Percentiles rank a stretch among this genome's conserved stretches.
Conservation (phyloP, 2,113 vertebrate species). For the Cichladusa arquata region DNA sequence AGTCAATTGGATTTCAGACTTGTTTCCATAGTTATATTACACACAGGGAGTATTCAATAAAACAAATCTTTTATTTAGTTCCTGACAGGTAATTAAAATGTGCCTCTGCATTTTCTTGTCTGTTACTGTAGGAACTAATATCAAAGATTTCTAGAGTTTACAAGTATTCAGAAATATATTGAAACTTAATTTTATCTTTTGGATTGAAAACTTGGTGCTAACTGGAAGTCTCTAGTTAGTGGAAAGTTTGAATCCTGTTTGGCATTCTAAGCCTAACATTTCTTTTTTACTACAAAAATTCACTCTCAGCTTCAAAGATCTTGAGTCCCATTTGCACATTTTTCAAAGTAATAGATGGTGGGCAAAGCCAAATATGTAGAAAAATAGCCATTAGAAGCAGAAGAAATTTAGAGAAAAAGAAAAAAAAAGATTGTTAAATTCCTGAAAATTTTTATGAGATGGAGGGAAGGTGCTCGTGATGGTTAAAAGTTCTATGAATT, state of each 20-base stretch:
- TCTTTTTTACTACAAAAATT: constrained; percentile 58
- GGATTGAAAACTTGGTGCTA: constrained; percentile 30
- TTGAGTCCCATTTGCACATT: constrained; percentile 16
- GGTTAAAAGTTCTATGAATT: neutral
- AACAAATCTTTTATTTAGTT: constrained; percentile 80
- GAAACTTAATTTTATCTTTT: constrained; percentile 70
- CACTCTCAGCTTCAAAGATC: constrained; percentile 30
- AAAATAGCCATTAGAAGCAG: constrained; percentile 4
- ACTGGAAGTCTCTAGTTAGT: constrained; percentile 27
- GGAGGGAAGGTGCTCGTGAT: neutral
- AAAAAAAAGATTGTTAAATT: neutral
- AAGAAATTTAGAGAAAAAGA: neutral
- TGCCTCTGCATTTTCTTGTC: constrained; percentile 63
- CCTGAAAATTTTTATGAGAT: neutral
- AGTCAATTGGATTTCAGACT: constrained; percentile 73
- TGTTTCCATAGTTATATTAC: constrained; percentile 75
- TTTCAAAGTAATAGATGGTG: constrained; percentile 44
- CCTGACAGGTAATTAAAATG: constrained; percentile 81
- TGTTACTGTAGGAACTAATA: constrained; percentile 56
- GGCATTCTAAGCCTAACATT: constrained; percentile 39
- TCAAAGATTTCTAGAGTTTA: constrained; percentile 60
- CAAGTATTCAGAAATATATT: constrained; percentile 61
- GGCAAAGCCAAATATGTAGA: constrained; percentile 36
- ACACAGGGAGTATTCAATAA: constrained; percentile 78
- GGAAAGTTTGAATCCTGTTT: constrained; percentile 68